Percentiles rank a stretch among this genome's conserved stretches.
These are phyloP conservation scores for Naja naja DNA, from an alignment of 2,113 vertebrate species.

Conservation along the genomic window DNA sequence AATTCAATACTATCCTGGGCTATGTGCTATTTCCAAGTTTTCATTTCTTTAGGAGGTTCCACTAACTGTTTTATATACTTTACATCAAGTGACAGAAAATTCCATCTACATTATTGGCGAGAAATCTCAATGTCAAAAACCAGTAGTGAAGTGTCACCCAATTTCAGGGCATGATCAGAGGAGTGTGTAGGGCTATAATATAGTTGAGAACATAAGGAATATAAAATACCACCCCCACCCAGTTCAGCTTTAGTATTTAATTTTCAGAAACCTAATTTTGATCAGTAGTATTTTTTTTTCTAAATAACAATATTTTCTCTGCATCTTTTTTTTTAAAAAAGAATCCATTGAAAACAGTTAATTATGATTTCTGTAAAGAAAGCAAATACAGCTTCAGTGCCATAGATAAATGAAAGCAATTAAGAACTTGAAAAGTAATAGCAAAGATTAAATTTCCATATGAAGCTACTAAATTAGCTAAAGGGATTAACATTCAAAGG, in stretches of 20 bases:
- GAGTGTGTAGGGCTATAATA: background rate
- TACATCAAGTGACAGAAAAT: background rate
- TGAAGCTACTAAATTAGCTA: conserved; percentile 15
- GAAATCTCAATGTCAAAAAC: background rate
- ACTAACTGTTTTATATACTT: background rate
- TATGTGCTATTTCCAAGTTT: background rate
- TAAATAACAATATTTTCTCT: background rate
- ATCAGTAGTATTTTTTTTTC: background rate
- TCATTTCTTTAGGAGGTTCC: background rate
- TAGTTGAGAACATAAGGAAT: background rate
- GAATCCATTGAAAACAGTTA: background rate
- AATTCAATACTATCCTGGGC: background rate
- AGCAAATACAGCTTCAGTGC: conserved; percentile 15
- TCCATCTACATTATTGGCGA: background rate
- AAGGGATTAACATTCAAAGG: conserved; percentile 20
- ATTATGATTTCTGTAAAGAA: accelerated
- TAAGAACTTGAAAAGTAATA: conserved; percentile 22
- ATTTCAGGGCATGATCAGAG: background rate
- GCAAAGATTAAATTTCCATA: conserved; percentile 3
- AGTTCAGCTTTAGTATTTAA: background rate
- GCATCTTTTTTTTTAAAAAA: conserved; percentile 5
- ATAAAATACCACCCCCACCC: background rate
- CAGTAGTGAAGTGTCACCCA: background rate
- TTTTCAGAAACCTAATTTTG: background rate
- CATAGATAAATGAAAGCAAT: conserved; percentile 24